Conservation (phyloP, 2,888 invertebrate species). For the Scaptomyza flava region DNA sequence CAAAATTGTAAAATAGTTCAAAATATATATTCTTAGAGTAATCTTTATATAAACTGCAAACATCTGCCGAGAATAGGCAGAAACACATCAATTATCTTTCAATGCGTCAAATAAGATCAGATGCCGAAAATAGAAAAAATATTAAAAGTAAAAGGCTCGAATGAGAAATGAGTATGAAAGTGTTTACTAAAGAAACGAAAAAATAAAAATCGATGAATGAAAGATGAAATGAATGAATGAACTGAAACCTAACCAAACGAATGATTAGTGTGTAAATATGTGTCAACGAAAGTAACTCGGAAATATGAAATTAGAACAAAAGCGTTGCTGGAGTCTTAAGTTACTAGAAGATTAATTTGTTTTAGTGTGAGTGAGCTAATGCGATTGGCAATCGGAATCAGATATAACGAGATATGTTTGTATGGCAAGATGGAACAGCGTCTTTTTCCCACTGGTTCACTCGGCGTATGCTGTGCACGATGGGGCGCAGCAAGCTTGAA, state of each 20-base stretch:
- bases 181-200: slow-evolving; percentile 16
- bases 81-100: slow-evolving; percentile 43
- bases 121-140: slow-evolving; percentile 36
- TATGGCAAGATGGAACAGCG: slow-evolving; percentile 7
- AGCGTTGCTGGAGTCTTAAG: slow-evolving; percentile 39
- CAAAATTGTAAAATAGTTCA: slow-evolving; percentile 26
- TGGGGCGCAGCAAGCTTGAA: slow-evolving; percentile 30
- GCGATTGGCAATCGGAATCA: slow-evolving; percentile 51
- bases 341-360: slow-evolving; percentile 49
- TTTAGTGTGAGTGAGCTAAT: slow-evolving; percentile 32
- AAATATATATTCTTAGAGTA: slow-evolving; percentile 19
- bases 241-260: slow-evolving; percentile 38
- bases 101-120: slow-evolving; percentile 70
- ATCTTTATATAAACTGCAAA: slow-evolving; percentile 51
- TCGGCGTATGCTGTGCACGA: slow-evolving; percentile 28
- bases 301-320: slow-evolving; percentile 36
- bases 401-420: slow-evolving; percentile 9
- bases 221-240: slow-evolving; percentile 37
- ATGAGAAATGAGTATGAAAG: slow-evolving; percentile 22
- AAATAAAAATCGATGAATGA: slow-evolving; percentile 37
- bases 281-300: slow-evolving; percentile 73
- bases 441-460: slow-evolving; percentile 11
- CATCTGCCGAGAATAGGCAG: slow-evolving; percentile 68
- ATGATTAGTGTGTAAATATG: slow-evolving; percentile 62
- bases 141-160: slow-evolving; percentile 8